A percentile compares a stretch with the other conserved stretches of the same genome.
phyloP scores from a whole-genome alignment of 1,140 invertebrate species.

The Holcopasites calliopsidis region DNA sequence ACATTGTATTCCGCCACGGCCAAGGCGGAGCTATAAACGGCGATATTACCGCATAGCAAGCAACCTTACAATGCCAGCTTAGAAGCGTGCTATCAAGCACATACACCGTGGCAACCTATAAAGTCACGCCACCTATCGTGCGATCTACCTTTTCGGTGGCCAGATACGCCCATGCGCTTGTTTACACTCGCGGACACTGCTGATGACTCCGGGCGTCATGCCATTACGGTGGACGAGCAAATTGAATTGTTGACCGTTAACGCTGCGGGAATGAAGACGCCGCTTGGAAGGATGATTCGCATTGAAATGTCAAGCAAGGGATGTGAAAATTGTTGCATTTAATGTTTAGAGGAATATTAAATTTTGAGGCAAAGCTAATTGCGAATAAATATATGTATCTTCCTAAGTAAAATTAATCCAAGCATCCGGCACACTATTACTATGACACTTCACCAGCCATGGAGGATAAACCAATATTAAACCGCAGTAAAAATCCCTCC shows the following conservation, averaged over 20 bases:
- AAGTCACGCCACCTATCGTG: slow-evolving; percentile 34
- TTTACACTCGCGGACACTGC: background rate
- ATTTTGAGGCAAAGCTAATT: too few relatives aligned
- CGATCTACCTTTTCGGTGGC: slow-evolving; percentile 26
- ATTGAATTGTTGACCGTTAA: background rate
- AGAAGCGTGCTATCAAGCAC: slow-evolving; percentile 36
- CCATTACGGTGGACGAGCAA: slow-evolving; percentile 24
- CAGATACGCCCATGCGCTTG: slow-evolving; percentile 9
- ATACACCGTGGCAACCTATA: slow-evolving; percentile 37
- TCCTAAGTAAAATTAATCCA: too few relatives aligned
- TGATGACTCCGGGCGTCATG: slow-evolving; percentile 12
- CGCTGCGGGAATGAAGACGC: too few relatives aligned
- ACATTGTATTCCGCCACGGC: slow-evolving; percentile 56
- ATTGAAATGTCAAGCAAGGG: too few relatives aligned
- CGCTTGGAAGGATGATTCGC: too few relatives aligned
- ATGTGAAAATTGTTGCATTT: too few relatives aligned
- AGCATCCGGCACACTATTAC: too few relatives aligned
- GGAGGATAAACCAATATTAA: background rate
- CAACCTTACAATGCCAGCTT: slow-evolving; percentile 41
- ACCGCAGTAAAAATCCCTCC: slow-evolving; percentile 8
- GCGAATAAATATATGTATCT: too few relatives aligned
- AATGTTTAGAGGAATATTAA: too few relatives aligned
- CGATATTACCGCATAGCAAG: slow-evolving; percentile 46
- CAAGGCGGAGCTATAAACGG: slow-evolving; percentile 48
- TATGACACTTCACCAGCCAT: background rate